Percentiles rank a stretch among this genome's conserved stretches.
Evolutionary conservation across 2,888 invertebrate genomes (phyloP).

Genomic region (Drosophila recens): DNA sequence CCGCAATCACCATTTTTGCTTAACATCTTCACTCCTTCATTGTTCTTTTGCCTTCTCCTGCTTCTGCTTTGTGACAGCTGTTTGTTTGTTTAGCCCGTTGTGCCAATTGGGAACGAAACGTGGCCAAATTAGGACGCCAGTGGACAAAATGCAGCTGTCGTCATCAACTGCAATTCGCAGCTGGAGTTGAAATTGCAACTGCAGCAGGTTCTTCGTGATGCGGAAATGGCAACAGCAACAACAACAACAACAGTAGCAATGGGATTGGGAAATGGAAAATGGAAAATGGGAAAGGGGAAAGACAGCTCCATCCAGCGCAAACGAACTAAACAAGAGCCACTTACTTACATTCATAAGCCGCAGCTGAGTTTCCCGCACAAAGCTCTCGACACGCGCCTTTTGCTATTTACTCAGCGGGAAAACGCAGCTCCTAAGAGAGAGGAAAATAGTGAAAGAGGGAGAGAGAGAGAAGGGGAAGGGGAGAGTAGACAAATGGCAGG

Average conservation of each 20-base stretch:
- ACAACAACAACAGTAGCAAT: slow-evolving; percentile 14
- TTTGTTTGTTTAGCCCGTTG: slow-evolving; percentile 60
- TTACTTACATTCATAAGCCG: slow-evolving; percentile 79
- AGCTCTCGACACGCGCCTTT: slow-evolving; percentile 74
- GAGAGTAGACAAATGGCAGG: slow-evolving; percentile 64
- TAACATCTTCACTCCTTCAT: neutral
- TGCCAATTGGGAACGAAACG: slow-evolving; percentile 72
- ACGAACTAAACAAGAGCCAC: slow-evolving; percentile 79
- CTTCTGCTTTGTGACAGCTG: slow-evolving; percentile 30
- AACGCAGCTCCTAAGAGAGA: slow-evolving; percentile 36
- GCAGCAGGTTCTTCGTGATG: slow-evolving; percentile 32
- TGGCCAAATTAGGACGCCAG: slow-evolving; percentile 72
- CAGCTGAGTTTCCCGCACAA: slow-evolving; percentile 35
- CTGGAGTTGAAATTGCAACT: slow-evolving; percentile 1
- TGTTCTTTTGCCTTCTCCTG: neutral
- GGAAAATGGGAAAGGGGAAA: slow-evolving; percentile 3
- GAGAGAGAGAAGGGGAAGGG: too few relatives aligned
- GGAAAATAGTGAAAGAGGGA: neutral
- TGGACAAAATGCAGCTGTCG: slow-evolving; percentile 60
- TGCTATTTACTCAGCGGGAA: slow-evolving; percentile 77
- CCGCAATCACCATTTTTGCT: slow-evolving; percentile 50
- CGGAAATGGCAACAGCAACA: slow-evolving; percentile 53
- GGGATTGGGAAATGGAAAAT: slow-evolving; percentile 6
- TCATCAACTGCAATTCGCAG: slow-evolving; percentile 41
- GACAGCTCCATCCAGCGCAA: slow-evolving; percentile 50